Percentiles rank a stretch among this genome's conserved stretches.
Conservation (phyloP, 2,797 vertebrate species). For the Ceryle rudis region DNA sequence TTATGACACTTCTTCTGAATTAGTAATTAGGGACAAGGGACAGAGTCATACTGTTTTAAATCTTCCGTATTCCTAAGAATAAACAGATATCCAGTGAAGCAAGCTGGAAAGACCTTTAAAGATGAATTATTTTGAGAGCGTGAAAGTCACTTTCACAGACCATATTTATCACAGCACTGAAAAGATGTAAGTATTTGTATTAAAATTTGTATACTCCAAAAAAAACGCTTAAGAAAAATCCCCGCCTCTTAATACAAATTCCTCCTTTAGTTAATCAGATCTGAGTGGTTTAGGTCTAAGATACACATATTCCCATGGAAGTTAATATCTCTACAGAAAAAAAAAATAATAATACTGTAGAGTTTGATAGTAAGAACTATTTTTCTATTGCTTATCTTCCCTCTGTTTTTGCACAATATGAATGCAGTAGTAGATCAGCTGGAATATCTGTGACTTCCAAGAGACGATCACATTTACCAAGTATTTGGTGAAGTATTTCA, state of each 20-base stretch:
- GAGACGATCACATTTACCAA: not conserved
- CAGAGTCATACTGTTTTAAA: constrained; percentile 70
- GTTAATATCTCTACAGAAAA: not conserved
- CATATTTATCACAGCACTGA: not conserved
- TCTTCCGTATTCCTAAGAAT: constrained; percentile 40
- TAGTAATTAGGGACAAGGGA: constrained; percentile 60
- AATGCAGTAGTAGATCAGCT: not conserved
- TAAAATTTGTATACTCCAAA: not conserved
- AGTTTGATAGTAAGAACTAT: not conserved
- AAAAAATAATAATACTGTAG: not conserved
- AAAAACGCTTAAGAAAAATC: not conserved
- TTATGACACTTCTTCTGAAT: constrained; percentile 58
- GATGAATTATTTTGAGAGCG: constrained; percentile 36
- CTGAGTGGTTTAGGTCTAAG: not conserved
- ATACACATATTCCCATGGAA: not conserved
- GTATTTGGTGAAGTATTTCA: not conserved
- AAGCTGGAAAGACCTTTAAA: constrained; percentile 28
- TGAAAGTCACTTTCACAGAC: constrained; percentile 19
- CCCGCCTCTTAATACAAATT: not conserved
- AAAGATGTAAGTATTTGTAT: not conserved
- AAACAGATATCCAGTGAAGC: constrained; percentile 64
- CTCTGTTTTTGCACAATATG: not conserved
- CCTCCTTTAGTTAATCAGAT: not conserved
- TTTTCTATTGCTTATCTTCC: not conserved
- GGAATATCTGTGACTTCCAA: not conserved